Percentiles rank a stretch among this genome's conserved stretches.
These are phyloP conservation scores for Auanema freiburgensis DNA, from an alignment of 2,888 invertebrate genomes.

Conservation along the genomic window DNA sequence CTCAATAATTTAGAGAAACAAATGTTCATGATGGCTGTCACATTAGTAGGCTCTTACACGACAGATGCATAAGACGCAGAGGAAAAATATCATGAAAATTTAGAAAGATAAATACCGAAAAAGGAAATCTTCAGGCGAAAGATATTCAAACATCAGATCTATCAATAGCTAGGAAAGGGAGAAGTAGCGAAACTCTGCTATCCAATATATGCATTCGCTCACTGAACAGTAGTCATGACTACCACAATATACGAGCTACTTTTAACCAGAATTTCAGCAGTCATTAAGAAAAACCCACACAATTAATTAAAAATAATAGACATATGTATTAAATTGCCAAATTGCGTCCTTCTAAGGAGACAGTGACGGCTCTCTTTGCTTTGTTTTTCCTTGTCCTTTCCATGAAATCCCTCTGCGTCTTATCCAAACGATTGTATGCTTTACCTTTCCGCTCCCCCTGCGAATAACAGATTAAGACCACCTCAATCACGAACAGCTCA, in stretches of 20 bases:
- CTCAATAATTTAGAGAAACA: too few species aligned
- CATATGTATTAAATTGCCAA: constrained; percentile 46
- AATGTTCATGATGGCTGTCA: not conserved
- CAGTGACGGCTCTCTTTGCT: constrained; percentile 50
- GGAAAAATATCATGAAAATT: not conserved
- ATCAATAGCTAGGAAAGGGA: not conserved
- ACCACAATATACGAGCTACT: not conserved
- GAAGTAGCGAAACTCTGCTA: too few species aligned
- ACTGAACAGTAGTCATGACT: constrained; percentile 3
- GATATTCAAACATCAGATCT: constrained; percentile 1
- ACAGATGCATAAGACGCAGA: not conserved
- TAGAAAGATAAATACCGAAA: constrained; percentile 4
- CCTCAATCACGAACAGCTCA: not conserved
- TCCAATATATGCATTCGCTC: too few species aligned
- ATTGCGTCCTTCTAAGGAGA: constrained; percentile 57
- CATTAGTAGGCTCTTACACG: not conserved
- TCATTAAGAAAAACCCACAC: too few species aligned
- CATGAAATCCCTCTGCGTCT: constrained; percentile 56
- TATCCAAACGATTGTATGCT: constrained; percentile 45
- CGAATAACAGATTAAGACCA: not conserved
- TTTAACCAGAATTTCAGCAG: too few species aligned
- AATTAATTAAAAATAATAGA: not conserved
- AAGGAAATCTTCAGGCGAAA: not conserved
- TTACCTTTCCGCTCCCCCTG: constrained; percentile 38
- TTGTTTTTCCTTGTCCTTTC: constrained; percentile 54